Evolutionary conservation across 2,888 invertebrate species (phyloP).

Genomic region (Xanthia icteritia): DNA sequence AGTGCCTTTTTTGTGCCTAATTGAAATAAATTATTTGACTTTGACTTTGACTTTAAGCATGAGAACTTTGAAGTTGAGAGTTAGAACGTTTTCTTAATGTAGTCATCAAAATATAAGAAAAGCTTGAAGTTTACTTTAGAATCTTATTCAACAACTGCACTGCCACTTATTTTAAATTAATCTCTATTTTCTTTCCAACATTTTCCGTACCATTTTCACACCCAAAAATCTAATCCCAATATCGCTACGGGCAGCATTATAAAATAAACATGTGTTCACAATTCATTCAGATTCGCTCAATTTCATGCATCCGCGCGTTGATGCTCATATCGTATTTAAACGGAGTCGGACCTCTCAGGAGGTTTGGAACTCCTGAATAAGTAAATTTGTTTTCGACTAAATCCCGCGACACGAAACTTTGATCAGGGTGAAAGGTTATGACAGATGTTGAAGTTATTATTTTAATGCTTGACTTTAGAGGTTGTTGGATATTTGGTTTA

Average conservation of each 20-base stretch:
- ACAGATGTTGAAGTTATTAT: slow-evolving; percentile 48
- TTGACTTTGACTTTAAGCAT: too few species aligned
- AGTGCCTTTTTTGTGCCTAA: too few species aligned
- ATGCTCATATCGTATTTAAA: slow-evolving; percentile 69
- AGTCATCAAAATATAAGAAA: not conserved
- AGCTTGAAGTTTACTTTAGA: not conserved
- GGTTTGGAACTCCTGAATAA: slow-evolving; percentile 56
- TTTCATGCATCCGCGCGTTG: slow-evolving; percentile 64
- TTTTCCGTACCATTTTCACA: not conserved
- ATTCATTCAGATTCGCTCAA: slow-evolving; percentile 63
- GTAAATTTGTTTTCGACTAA: slow-evolving; percentile 63
- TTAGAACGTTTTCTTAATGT: not conserved
- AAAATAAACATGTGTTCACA: slow-evolving; percentile 53
- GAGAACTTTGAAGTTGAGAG: not conserved
- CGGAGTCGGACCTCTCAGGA: slow-evolving; percentile 46
- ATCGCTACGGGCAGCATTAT: slow-evolving; percentile 23
- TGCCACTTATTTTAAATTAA: not conserved
- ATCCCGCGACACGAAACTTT: slow-evolving; percentile 60
- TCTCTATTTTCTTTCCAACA: not conserved
- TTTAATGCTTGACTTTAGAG: slow-evolving; percentile 14
- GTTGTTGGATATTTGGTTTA: not conserved
- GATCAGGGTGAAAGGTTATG: slow-evolving; percentile 42
- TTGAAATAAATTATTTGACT: too few species aligned
- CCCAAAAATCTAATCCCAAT: slow-evolving; percentile 15
- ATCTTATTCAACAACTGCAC: not conserved